phyloP scores from a whole-genome alignment of 2,113 vertebrate genomes.

The Orthonyx spaldingii region DNA sequence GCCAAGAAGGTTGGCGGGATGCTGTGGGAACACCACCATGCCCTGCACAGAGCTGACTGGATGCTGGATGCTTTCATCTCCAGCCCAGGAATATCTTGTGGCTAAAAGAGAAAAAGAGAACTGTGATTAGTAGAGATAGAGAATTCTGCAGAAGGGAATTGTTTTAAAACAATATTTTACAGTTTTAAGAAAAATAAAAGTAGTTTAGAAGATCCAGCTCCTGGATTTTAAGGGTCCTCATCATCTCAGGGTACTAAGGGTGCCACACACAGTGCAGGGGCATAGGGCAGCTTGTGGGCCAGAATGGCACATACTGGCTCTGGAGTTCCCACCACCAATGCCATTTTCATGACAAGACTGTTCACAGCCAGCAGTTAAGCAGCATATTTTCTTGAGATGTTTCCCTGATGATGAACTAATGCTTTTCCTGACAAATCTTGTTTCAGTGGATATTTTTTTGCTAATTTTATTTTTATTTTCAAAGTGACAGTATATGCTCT shows the following conservation, averaged over 20 bases:
- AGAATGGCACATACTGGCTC: background rate
- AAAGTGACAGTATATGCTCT: background rate
- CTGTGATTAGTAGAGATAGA: background rate
- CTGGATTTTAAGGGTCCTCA: background rate
- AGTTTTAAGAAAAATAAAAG: background rate
- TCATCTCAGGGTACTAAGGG: background rate
- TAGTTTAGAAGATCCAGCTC: background rate
- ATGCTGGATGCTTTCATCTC: background rate
- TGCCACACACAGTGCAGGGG: rapidly evolving
- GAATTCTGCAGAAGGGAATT: background rate
- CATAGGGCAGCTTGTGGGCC: rapidly evolving
- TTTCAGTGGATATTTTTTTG: background rate
- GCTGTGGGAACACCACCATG: background rate
- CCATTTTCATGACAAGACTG: background rate
- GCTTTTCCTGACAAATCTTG: background rate
- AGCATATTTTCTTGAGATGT: background rate
- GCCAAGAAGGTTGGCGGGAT: background rate
- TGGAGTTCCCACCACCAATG: background rate
- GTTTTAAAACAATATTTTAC: background rate
- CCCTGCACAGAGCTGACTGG: background rate
- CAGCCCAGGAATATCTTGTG: background rate
- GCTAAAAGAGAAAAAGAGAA: background rate
- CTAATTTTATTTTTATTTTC: background rate
- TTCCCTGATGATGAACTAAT: background rate
- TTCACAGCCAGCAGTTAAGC: background rate